These are phyloP conservation scores for Barnardius zonarius DNA, from an alignment of 2,113 vertebrate species.

Conservation along the genomic window DNA sequence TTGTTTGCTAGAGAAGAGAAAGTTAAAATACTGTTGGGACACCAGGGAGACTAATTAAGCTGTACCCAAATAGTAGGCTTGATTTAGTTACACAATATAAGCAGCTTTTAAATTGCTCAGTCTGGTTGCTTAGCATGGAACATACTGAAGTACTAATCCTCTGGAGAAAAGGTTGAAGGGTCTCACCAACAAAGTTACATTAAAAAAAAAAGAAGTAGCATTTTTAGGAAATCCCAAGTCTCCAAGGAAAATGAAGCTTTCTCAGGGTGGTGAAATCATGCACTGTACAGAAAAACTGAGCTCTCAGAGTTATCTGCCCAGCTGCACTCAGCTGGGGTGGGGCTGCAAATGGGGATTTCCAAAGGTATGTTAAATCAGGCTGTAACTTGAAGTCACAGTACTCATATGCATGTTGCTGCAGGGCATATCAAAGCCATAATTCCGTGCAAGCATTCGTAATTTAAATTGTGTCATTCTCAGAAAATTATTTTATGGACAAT, in stretches of 20 bases:
- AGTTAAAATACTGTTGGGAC: neutral
- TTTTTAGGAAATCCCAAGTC: constrained; percentile 5
- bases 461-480: neutral
- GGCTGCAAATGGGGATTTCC: constrained; percentile 20
- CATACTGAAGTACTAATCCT: constrained; percentile 1
- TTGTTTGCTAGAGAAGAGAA: neutral
- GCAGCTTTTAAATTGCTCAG: constrained; percentile 3
- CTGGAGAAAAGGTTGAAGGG: constrained; percentile 35
- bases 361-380: constrained; percentile 32
- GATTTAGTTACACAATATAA: constrained; percentile 29
- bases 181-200: neutral
- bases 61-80: neutral
- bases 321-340: constrained; percentile 67
- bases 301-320: constrained; percentile 42
- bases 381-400: neutral
- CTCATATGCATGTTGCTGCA: neutral
- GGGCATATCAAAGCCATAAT: neutral
- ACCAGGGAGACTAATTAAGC: neutral
- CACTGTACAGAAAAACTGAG: neutral
- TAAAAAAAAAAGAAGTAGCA: neutral
- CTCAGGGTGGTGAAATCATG: neutral
- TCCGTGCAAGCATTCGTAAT: neutral
- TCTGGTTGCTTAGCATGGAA: constrained; percentile 8
- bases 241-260: constrained; percentile 21
- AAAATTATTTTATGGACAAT: neutral